These are phyloP conservation scores for Melierax canorus DNA, from an alignment of 2,113 vertebrate species.

Conservation along the genomic window DNA sequence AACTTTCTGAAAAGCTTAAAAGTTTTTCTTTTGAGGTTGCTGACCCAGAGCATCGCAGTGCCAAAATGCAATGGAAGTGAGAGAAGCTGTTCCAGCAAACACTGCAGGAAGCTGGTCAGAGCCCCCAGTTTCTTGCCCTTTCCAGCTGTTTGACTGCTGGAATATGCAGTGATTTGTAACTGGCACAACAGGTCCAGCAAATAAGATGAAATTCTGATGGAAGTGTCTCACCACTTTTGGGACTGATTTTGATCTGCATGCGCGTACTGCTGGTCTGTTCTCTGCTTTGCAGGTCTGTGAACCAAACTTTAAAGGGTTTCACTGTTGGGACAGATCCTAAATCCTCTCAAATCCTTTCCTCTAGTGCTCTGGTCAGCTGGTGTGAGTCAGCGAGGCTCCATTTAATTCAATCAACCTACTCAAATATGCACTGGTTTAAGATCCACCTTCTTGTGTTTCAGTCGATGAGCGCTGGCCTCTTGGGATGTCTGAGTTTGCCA, in stretches of 20 bases:
- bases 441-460: background rate
- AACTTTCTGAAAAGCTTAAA: background rate
- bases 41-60: background rate
- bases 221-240: background rate
- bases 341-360: background rate
- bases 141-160: background rate
- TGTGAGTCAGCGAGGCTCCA: background rate
- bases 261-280: background rate
- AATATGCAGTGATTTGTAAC: background rate
- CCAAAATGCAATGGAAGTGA: background rate
- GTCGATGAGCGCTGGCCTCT: fast-evolving
- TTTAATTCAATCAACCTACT: conserved; percentile 5
- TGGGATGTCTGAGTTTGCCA: background rate
- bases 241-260: background rate
- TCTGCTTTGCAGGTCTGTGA: background rate
- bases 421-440: background rate
- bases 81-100: background rate
- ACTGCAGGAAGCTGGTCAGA: background rate
- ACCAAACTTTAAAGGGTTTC: background rate
- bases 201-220: background rate
- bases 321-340: background rate
- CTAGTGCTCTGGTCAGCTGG: background rate
- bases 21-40: background rate
- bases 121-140: fast-evolving
- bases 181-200: background rate